Evolutionary conservation across 2,888 invertebrate genomes (phyloP).

Genomic region (Caenorhabditis auriculariae): DNA sequence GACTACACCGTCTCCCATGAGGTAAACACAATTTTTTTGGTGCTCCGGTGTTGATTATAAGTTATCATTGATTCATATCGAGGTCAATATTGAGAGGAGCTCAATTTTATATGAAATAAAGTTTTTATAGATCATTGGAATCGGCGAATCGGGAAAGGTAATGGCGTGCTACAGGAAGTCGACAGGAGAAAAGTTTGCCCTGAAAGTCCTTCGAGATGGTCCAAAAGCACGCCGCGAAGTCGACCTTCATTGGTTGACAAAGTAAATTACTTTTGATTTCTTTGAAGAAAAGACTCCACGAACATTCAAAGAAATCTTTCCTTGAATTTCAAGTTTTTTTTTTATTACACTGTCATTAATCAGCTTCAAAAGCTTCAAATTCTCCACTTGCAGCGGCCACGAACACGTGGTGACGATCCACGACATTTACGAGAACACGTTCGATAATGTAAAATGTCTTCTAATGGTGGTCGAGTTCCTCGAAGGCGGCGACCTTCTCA

Average conservation of each 20-base stretch:
- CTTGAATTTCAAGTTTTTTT: background rate
- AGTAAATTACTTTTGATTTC: slow-evolving; percentile 16
- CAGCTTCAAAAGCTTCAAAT: background rate
- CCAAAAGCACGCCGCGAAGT: slow-evolving; percentile 90
- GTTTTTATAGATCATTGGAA: slow-evolving; percentile 78
- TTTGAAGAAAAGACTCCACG: no score
- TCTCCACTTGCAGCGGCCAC: slow-evolving; percentile 74
- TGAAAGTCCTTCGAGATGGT: slow-evolving; percentile 89
- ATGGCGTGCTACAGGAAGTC: slow-evolving; percentile 84
- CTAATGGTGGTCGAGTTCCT: slow-evolving; percentile 86
- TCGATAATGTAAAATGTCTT: slow-evolving; percentile 84
- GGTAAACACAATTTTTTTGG: slow-evolving; percentile 17
- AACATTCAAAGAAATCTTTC: no score
- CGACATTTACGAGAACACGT: slow-evolving; percentile 94
- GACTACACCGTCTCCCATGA: slow-evolving; percentile 60
- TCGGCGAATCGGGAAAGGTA: slow-evolving; percentile 98
- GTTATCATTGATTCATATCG: background rate
- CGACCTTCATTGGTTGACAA: slow-evolving; percentile 88
- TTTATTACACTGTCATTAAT: background rate
- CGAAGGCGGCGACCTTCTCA: slow-evolving; percentile 96
- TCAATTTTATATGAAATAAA: background rate
- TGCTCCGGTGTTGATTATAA: background rate
- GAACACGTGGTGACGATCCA: slow-evolving; percentile 86
- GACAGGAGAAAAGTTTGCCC: slow-evolving; percentile 80
- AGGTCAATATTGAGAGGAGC: background rate